Evolutionary conservation across 2,797 vertebrate genomes (phyloP), one percentile per base, ranked within the genome.

Genomic region (Threskiornis aethiopicus): DNA sequence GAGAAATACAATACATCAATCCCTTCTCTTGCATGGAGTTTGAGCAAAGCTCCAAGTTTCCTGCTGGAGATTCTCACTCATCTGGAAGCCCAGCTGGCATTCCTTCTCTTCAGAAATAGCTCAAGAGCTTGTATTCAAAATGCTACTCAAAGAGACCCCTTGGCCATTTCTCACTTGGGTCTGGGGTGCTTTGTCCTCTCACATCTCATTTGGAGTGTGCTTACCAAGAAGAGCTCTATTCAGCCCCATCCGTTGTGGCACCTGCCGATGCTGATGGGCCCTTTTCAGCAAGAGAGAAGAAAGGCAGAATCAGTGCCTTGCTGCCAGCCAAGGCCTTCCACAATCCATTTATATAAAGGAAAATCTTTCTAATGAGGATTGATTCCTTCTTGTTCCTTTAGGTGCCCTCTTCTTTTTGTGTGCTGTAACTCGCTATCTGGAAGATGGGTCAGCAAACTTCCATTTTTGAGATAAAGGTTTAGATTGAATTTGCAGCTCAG

Each of bases 401-500:
- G 62, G 24, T 42, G 41, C 9, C 3, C 52, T 78, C 28, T 59
- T 93, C 42, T 44, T 80, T 85, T 76, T 85, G 71, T 88, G 80
- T 26, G 47, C 51, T 49, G 47, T 51, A 67, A 52, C 64, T 47
- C 25, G 5, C 29, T 44, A 9, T 66, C 87, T 72, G 70, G 55
- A 73, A 46, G 64, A 84, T 26, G 44, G 57, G 35, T 67, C 39
- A 28, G 47, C 80, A 85, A 82, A 69, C 35, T 70, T 95, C 65
- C 67, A 5, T 13, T 35, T 91, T 51, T 64, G 49, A 57, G 44
- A 67, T n/a, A 64, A 86, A 47, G 81, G 1, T 79, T 94, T 84
- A 64, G 42, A 66, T 16, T 91, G 84, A 92, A 52, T 97, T 91
- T 87, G 86, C 92, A 96, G 25, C 39, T 91, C 57, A 76, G 11